Conservation (phyloP, 2,888 invertebrate genomes). For the Drosophila affinis region DNA sequence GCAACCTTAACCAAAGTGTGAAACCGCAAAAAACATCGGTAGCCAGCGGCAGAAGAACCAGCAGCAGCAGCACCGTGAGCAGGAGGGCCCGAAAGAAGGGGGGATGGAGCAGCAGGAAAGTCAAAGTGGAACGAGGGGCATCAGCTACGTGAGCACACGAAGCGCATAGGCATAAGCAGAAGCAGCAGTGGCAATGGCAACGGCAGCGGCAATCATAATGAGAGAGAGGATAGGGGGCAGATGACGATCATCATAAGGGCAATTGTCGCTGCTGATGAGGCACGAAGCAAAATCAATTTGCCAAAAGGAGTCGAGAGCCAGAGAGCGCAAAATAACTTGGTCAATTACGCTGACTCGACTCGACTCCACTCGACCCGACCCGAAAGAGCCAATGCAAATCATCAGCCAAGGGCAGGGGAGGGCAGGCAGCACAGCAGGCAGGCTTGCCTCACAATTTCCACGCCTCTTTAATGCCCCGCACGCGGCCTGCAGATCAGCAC, state of each 20-base stretch:
- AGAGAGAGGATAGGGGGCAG: not conserved
- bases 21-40: constrained; percentile 84
- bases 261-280: constrained; percentile 76
- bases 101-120: constrained; percentile 9
- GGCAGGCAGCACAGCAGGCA: not conserved
- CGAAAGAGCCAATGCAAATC: constrained; percentile 53
- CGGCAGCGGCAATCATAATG: constrained; percentile 33
- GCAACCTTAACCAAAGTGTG: constrained; percentile 83
- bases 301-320: constrained; percentile 51
- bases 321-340: constrained; percentile 71
- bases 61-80: constrained; percentile 18
- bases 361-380: constrained; percentile 4
- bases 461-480: constrained; percentile 59
- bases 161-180: constrained; percentile 2
- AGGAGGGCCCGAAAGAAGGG: constrained; percentile 5
- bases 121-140: constrained; percentile 33
- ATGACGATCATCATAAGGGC: constrained; percentile 60
- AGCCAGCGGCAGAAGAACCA: constrained; percentile 64
- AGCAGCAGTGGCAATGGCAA: constrained; percentile 21
- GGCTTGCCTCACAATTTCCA: constrained; percentile 34
- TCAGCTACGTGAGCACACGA: constrained; percentile 50
- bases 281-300: constrained; percentile 77
- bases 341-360: constrained; percentile 55
- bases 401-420: constrained; percentile 20
- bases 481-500: constrained; percentile 43